Evolutionary conservation across 2,113 vertebrate genomes (phyloP).

Genomic region (Chionodraco myersi): DNA sequence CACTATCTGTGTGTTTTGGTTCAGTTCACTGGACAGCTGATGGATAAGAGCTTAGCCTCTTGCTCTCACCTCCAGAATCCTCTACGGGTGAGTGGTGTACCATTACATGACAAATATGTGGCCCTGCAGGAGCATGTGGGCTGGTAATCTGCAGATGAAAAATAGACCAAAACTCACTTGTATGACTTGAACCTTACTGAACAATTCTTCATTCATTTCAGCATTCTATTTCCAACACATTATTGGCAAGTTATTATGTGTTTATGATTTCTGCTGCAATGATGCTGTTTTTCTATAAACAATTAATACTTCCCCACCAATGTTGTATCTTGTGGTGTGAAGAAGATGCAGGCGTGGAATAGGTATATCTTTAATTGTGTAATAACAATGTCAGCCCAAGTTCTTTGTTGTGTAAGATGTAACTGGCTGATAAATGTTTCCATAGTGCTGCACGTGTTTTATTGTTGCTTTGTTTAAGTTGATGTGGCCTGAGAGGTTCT

Average conservation of each 20-base stretch:
- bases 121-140: too few species aligned
- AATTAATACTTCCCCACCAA: too few species aligned
- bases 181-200: too few species aligned
- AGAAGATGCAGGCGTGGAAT: neutral
- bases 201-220: too few species aligned
- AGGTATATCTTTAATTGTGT: too few species aligned
- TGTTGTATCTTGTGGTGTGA: neutral
- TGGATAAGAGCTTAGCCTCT: conserved; percentile 11
- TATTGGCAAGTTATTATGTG: too few species aligned
- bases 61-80: neutral
- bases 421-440: neutral
- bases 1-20: neutral
- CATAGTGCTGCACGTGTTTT: neutral
- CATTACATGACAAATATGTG: neutral
- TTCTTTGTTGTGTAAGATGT: neutral
- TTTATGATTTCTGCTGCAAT: too few species aligned
- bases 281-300: too few species aligned
- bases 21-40: conserved; percentile 7
- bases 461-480: neutral
- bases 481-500: neutral
- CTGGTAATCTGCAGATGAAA: too few species aligned
- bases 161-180: too few species aligned
- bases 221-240: too few species aligned
- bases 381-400: neutral
- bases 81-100: neutral